Evolutionary conservation across 2,113 vertebrate genomes (phyloP), one percentile per base, ranked within the genome.

Genomic region (Prunella himalayana): DNA sequence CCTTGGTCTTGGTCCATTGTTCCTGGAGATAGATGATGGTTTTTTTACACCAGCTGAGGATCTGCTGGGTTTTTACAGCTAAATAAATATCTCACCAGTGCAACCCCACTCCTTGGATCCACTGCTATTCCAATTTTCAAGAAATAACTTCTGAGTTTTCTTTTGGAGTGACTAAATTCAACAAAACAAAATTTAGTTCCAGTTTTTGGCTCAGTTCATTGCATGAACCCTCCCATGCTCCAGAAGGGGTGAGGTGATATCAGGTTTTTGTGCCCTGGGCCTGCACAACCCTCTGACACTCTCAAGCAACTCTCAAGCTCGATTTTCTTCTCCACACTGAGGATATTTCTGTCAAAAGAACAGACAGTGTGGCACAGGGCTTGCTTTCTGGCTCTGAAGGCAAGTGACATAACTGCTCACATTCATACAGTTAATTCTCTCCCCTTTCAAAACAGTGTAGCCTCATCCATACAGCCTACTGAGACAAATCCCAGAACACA

Each of bases 301-400:
- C n/a, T 73, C 15, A 50, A 50, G 33, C 4, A 39, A 39, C 6
- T 18, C 20, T 44, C 28, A 86, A 44, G 5, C 12, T 39, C 0
- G 4, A 8, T 64, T 79, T 73, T 72, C 4, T 50, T 78, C 22
- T 13, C 14, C 33, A 21, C 4, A 13, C 3, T 47, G 35, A 53
- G 3, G 21, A 63, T 68, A 56, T 37, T 18, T 76, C 60, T 86
- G 44, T 86, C 37, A 65, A 64, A 79, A 79, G 33, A 82, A 30
- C 30, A 85, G 35, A 35, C 37, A 49, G 11, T 22, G 27, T 31
- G 45, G 33, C 11, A 82, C 81, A 85, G 9, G 31, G 10, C 23
- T 96, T 93, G 23, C 14, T 79, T 81, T 71, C 81, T 82, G 44
- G 6, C 15, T 91, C 56, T 69, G 63, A 82, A 90, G 17, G 17